Percentiles rank a stretch among this genome's conserved stretches.
Evolutionary conservation across 2,797 vertebrate genomes (phyloP).

Genomic region (Onychomys arenicola): DNA sequence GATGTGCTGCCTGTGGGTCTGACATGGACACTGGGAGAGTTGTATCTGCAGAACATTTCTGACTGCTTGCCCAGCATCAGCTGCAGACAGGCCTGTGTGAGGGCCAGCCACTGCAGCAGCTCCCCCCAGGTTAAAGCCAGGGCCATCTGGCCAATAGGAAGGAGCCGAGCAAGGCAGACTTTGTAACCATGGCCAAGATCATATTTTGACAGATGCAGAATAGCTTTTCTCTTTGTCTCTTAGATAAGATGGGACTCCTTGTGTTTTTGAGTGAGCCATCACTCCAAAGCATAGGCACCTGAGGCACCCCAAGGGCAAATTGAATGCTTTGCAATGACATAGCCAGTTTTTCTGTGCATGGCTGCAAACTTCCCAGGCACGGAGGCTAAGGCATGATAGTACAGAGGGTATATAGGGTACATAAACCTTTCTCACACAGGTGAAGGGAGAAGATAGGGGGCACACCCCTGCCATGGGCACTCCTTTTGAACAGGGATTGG

Average conservation of each 20-base stretch:
- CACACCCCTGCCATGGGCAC: background rate
- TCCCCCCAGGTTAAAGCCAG: slow-evolving; percentile 49
- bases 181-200: background rate
- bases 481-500: background rate
- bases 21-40: background rate
- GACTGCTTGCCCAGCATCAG: background rate
- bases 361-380: background rate
- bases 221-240: background rate
- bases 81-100: background rate
- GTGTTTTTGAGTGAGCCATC: background rate
- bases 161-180: background rate
- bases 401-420: background rate
- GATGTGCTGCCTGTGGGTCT: background rate
- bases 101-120: background rate
- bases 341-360: background rate
- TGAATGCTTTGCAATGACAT: background rate
- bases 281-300: background rate
- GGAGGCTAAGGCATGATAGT: background rate
- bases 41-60: background rate
- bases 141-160: slow-evolving; percentile 61
- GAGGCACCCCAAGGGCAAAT: background rate
- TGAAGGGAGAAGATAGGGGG: background rate
- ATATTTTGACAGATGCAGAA: background rate
- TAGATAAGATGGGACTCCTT: background rate
- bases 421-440: background rate